A percentile compares a stretch with the other conserved stretches of the same genome.
phyloP scores from a whole-genome alignment of 2,888 invertebrate species.

The Dione juno region DNA sequence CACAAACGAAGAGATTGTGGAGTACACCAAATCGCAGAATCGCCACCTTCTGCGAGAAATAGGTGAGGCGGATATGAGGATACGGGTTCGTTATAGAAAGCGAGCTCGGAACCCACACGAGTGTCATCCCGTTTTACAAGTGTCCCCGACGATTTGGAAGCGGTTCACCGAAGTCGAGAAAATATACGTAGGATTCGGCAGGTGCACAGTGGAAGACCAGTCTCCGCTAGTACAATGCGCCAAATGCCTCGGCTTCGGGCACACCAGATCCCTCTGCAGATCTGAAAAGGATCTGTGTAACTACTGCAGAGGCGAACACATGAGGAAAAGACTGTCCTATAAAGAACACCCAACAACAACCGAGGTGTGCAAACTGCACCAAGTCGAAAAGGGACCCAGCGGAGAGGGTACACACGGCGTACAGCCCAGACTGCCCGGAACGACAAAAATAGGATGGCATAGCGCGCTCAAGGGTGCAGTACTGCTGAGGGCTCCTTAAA shows the following conservation, averaged over 20 bases:
- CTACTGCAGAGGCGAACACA: neutral
- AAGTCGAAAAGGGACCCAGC: neutral
- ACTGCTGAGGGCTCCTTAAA: neutral
- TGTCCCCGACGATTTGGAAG: slow-evolving; percentile 41
- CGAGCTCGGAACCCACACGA: slow-evolving; percentile 44
- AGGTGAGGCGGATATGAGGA: slow-evolving; percentile 4
- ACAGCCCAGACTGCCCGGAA: neutral
- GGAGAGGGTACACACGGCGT: neutral
- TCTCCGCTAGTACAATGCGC: slow-evolving; percentile 45
- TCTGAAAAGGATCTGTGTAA: neutral
- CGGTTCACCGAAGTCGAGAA: slow-evolving; percentile 33
- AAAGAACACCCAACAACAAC: neutral
- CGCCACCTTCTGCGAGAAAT: slow-evolving; percentile 27
- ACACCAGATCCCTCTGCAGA: slow-evolving; percentile 46
- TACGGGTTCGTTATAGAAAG: slow-evolving; percentile 42
- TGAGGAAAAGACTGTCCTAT: neutral
- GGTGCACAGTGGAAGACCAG: slow-evolving; percentile 39
- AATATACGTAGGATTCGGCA: slow-evolving; percentile 44
- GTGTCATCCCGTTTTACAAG: slow-evolving; percentile 45
- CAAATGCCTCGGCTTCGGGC: slow-evolving; percentile 48
- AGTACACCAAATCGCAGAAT: slow-evolving; percentile 31
- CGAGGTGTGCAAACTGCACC: neutral
- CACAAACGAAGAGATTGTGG: neutral
- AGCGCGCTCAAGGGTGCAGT: neutral
- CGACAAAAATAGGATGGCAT: neutral